Evolutionary conservation across 2,888 invertebrate species (phyloP).

Genomic region (Hyppa rectilinea): DNA sequence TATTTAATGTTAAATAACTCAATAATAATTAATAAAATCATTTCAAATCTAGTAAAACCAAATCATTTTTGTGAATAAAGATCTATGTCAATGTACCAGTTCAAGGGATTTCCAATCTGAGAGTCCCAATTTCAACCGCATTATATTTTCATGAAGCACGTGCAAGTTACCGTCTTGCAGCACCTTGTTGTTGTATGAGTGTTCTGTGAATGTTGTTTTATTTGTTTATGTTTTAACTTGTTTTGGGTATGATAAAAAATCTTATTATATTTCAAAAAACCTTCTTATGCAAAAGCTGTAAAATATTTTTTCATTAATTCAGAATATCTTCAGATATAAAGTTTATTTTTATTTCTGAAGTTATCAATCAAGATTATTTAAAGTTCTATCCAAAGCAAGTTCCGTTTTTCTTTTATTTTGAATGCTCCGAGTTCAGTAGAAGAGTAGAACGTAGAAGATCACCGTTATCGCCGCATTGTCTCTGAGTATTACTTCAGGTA

Average conservation of each 20-base stretch:
- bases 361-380: background rate
- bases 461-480: constrained; percentile 89
- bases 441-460: constrained; percentile 80
- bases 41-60: no score
- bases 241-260: constrained; percentile 51
- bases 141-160: constrained; percentile 68
- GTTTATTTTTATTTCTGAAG: background rate
- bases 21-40: background rate
- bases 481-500: constrained; percentile 99
- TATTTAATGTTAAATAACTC: background rate
- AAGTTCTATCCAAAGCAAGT: constrained; percentile 54
- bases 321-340: background rate
- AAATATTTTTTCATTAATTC: no score
- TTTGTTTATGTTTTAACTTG: constrained; percentile 56
- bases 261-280: no score
- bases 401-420: constrained; percentile 55
- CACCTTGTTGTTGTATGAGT: constrained; percentile 77
- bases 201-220: constrained; percentile 71
- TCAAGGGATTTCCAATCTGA: no score
- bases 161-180: constrained; percentile 80
- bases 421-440: constrained; percentile 70
- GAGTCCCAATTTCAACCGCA: constrained; percentile 42
- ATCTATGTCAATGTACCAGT: no score
- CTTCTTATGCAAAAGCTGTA: no score
- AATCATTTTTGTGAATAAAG: no score